Base-by-base conservation (phyloP, 2,797 vertebrate genomes). In the Notoglanidium macrostoma region DNA sequence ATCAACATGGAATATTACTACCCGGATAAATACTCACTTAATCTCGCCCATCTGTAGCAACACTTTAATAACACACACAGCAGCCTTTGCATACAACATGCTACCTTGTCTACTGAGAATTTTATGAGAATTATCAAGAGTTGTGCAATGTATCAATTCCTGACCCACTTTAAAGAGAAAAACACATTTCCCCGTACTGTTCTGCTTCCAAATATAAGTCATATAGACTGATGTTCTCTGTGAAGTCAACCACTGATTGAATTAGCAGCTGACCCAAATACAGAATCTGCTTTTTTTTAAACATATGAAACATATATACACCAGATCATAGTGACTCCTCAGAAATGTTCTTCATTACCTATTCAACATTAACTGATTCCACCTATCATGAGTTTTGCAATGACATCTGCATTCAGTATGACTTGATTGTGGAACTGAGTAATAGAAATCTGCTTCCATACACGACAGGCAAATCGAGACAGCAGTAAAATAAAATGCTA, bases 271-370 rank as follows among this genome's bases (percentile, higher is more conserved):
- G 87, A 84, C 85, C 82, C 40, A 49, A 67, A 67, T 83, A n/a
- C n/a, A 79, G 46, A 46, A 76, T 59, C 51, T 59, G 49, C 46
- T 61, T 85, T 59, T 40, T 57, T 55, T 51, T 17, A 68, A 54
- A 76, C 35, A 35, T 29, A 61, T 82, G 51, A 89, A 17, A 65
- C 15, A 7, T 85, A 73, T 15, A 19, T 35, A 72, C 26, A 32
- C n/a, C 65, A 83, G 65, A 83, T 68, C 81, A 54, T 54, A 83
- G 9, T 23, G 46, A 17, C 49, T 61, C 40, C 78, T n/a, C 72
- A 14, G 54, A 46, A 76, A 81, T 80, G 72, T 88, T 90, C 82
- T 35, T 89, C n/a, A 65, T 81, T 78, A 86, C 46, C 79, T 89
- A 86, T 72, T 89, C 51, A 85, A 76, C 44, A 63, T 85, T 59